A percentile compares a stretch with the other conserved stretches of the same genome.
These are phyloP conservation scores for Diorhabda sublineata DNA, from an alignment of 1,140 invertebrate species.

Conservation along the genomic window DNA sequence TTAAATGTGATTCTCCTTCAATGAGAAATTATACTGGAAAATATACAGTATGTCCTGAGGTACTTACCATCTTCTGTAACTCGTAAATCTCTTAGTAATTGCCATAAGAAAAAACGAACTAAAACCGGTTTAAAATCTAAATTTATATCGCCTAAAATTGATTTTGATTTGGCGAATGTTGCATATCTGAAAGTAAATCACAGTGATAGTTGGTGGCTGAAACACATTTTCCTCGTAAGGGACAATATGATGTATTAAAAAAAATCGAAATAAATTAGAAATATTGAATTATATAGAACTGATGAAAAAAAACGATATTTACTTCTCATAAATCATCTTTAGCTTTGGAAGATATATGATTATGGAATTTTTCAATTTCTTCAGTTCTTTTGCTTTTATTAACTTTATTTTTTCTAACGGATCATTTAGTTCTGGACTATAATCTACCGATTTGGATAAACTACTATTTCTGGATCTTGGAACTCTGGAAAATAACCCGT, in stretches of 20 bases:
- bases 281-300: not conserved
- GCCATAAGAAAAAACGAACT: slow-evolving; percentile 55
- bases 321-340: slow-evolving; percentile 21
- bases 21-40: too few species aligned
- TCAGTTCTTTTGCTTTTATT: not conserved
- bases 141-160: slow-evolving; percentile 4
- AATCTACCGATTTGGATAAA: too few species aligned
- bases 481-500: too few species aligned
- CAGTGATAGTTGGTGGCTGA: too few species aligned
- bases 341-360: slow-evolving; percentile 20
- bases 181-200: slow-evolving; percentile 7
- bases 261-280: not conserved
- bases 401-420: not conserved
- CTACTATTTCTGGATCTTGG: too few species aligned
- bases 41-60: too few species aligned
- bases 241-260: too few species aligned
- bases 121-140: slow-evolving; percentile 32
- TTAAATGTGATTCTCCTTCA: too few species aligned
- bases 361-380: slow-evolving; percentile 19
- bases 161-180: not conserved
- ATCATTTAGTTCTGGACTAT: not conserved
- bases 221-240: too few species aligned
- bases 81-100: slow-evolving; percentile 54
- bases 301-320: not conserved
- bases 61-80: slow-evolving; percentile 29